A percentile compares a stretch with the other conserved stretches of the same genome.
Evolutionary conservation across 2,888 invertebrate species (phyloP).

Genomic region (Eurytoma adleriae): DNA sequence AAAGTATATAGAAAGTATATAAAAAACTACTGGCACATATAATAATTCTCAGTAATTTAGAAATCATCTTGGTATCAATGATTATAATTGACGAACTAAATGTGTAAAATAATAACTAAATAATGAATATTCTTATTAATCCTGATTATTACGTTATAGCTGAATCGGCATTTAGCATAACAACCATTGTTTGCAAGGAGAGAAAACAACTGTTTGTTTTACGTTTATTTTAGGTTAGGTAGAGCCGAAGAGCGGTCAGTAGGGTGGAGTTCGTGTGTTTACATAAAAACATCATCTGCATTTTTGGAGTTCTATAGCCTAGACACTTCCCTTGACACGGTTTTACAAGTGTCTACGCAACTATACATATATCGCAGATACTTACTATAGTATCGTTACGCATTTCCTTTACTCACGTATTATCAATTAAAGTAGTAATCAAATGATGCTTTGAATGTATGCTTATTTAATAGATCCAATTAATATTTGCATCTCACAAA

Average conservation of each 20-base stretch:
- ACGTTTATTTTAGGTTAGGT: constrained; percentile 49
- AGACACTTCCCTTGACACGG: background rate
- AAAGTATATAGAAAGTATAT: constrained; percentile 78
- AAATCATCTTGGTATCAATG: constrained; percentile 61
- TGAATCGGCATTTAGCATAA: background rate
- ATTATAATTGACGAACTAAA: constrained; percentile 4
- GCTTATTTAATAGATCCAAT: no score
- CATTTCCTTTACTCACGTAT: no score
- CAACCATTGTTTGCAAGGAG: background rate
- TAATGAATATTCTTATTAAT: background rate
- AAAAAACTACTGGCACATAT: constrained; percentile 75
- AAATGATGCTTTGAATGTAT: no score
- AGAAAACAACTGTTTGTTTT: constrained; percentile 28
- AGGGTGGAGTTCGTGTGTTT: constrained; percentile 4
- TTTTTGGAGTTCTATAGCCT: constrained; percentile 4
- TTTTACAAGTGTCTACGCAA: constrained; percentile 3
- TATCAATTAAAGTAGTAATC: no score
- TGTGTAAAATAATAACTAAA: constrained; percentile 5
- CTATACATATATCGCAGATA: background rate
- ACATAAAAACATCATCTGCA: constrained; percentile 28
- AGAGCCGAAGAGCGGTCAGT: background rate
- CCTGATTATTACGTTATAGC: background rate
- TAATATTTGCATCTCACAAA: no score
- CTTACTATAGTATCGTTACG: no score
- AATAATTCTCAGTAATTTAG: constrained; percentile 68